Base-by-base conservation (phyloP, 1,140 invertebrate species). In the Leptinotarsa undecemlineata region DNA sequence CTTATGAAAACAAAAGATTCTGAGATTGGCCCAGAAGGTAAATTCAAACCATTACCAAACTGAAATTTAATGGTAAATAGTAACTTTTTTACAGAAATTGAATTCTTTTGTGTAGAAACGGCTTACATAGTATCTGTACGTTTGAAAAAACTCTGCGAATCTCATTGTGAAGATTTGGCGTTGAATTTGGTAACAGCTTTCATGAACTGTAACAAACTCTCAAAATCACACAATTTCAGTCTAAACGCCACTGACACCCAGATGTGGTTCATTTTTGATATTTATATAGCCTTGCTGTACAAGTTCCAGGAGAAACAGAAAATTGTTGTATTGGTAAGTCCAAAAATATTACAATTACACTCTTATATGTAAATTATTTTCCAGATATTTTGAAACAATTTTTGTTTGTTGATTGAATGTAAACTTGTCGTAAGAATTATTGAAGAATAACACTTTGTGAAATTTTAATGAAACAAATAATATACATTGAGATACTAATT, bases 81-180 rank as follows among this genome's bases (percentile, higher is more conserved):
- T 11, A 19, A n/a, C 57, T 75, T 76, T 23, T 72, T 82, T 82
- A 63, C 63, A 84, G 83, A 84, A 79, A 79, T 85, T 68, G 79
- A 82, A 76, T 84, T 84, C 75, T 84, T 85, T 71, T 79, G 80
- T 75, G 73, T 81, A 3, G 84, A 85, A 79, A 82, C 82, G 19
- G 83, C 82, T 15, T 85, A 85, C 76, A 78, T 84, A 64, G 79
- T 84, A 42, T 83, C 82, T 11, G 82, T 83, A n/a, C 78, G 84
- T 33, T 71, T 85, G 66, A 84, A 84, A 72, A 85, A 84, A 74
- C 72, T 85, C 26, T 84, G 83, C 73, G 84, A 85, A 78, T 82
- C 81, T 60, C 81, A 83, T 57, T 85, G 84, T 76, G 82, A 84
- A 77, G 84, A 85, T 75, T 78, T 85, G 23, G 84, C 84, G 0